These are phyloP conservation scores for Campopleginae sp. DNA, from an alignment of 2,888 invertebrate genomes.

Conservation along the genomic window DNA sequence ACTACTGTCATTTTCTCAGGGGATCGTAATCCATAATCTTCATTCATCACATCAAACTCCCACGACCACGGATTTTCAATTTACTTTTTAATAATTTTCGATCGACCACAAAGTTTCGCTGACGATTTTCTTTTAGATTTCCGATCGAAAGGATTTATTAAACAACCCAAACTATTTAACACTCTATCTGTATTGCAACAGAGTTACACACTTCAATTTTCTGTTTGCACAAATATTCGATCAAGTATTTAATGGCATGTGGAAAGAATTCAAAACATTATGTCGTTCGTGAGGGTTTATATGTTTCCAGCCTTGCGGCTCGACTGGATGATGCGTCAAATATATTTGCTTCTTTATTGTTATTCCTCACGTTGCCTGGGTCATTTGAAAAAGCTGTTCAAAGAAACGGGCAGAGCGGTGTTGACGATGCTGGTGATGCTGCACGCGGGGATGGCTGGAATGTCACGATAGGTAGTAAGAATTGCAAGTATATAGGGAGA, in stretches of 20 bases:
- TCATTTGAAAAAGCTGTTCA: slow-evolving; percentile 59
- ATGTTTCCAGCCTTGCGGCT: neutral
- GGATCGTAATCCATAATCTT: no score
- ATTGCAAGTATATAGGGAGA: slow-evolving; percentile 43
- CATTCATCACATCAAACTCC: no score
- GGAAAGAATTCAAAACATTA: neutral
- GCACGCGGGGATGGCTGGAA: slow-evolving; percentile 58
- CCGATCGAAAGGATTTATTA: no score
- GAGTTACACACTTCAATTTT: no score
- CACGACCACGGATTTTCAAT: no score
- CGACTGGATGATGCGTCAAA: neutral
- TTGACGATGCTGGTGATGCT: slow-evolving; percentile 25
- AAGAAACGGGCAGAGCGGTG: slow-evolving; percentile 26
- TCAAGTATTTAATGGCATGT: neutral
- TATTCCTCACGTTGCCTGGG: slow-evolving; percentile 62
- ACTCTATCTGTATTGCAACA: no score
- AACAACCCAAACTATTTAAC: no score
- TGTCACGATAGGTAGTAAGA: slow-evolving; percentile 61
- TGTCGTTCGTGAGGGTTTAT: neutral
- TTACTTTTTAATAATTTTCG: no score
- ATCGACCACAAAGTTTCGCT: no score
- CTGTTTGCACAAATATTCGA: no score
- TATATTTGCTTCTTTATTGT: slow-evolving; percentile 53
- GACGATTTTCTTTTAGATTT: no score
- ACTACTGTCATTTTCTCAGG: no score